Evolutionary conservation across 2,888 invertebrate genomes (phyloP).

Genomic region (Argyresthia albistria): DNA sequence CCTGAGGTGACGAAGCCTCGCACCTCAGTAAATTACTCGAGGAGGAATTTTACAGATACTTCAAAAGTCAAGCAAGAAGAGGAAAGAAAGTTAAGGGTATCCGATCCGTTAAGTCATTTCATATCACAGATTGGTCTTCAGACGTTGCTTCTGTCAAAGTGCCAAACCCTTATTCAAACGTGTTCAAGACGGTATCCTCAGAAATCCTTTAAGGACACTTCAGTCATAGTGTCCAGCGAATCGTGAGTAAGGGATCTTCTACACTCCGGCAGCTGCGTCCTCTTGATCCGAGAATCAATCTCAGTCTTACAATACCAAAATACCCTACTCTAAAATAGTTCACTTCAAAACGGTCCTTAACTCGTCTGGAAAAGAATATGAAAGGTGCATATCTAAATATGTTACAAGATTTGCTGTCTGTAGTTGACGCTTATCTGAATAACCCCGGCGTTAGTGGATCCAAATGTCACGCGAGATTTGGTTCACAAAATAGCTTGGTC

Average conservation of each 20-base stretch:
- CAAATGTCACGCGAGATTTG: conserved; percentile 48
- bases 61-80: background rate
- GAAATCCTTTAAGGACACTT: conserved; percentile 35
- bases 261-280: conserved; percentile 49
- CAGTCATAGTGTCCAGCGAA: conserved; percentile 44
- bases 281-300: conserved; percentile 67
- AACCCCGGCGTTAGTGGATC: conserved; percentile 27
- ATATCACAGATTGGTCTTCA: background rate
- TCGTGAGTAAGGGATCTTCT: conserved; percentile 60
- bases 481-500: conserved; percentile 12
- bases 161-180: conserved; percentile 14
- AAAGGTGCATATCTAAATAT: background rate
- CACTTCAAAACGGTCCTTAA: background rate
- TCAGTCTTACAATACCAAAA: conserved; percentile 15
- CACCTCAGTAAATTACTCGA: conserved; percentile 63
- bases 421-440: conserved; percentile 55
- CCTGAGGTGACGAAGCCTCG: conserved; percentile 67
- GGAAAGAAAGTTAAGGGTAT: background rate
- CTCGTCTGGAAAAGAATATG: background rate
- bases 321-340: background rate
- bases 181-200: conserved; percentile 22
- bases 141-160: background rate
- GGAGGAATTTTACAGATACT: background rate
- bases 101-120: background rate
- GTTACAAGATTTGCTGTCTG: conserved; percentile 8